Percentiles rank a stretch among this genome's conserved stretches.
These are phyloP conservation scores for Dusona sp. DNA, from an alignment of 2,888 invertebrate genomes.

Conservation along the genomic window DNA sequence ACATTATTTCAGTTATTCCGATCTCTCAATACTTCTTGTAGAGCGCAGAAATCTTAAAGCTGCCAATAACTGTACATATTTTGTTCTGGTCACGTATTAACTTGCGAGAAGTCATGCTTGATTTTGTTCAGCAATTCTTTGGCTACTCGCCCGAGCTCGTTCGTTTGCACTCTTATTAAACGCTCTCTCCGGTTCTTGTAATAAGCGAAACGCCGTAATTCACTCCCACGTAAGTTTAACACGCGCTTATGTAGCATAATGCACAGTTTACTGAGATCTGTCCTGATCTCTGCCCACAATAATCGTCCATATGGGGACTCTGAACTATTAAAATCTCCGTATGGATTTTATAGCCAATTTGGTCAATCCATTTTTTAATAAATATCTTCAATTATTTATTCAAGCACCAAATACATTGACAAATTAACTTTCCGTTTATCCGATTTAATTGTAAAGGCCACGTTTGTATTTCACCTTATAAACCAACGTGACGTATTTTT, in stretches of 20 bases:
- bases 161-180: slow-evolving; percentile 65
- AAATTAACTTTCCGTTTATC: not conserved
- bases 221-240: slow-evolving; percentile 74
- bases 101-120: slow-evolving; percentile 60
- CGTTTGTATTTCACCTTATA: not conserved
- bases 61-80: slow-evolving; percentile 40
- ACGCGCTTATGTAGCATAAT: slow-evolving; percentile 52
- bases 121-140: slow-evolving; percentile 70
- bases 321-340: slow-evolving; percentile 17
- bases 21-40: slow-evolving; percentile 43
- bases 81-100: slow-evolving; percentile 21
- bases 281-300: slow-evolving; percentile 43
- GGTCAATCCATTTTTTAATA: not conserved
- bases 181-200: slow-evolving; percentile 55
- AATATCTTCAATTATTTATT: not conserved
- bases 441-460: not conserved
- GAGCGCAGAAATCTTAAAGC: not conserved
- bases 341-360: not conserved
- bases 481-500: not conserved
- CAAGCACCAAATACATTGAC: not conserved
- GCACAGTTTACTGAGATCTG: slow-evolving; percentile 47
- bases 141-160: slow-evolving; percentile 63
- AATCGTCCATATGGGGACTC: slow-evolving; percentile 23
- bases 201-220: slow-evolving; percentile 73
- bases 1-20: slow-evolving; percentile 24